Base-by-base conservation (phyloP, 53 echinoderm and acorn worm genomes). In the Patiria pectinifera region DNA sequence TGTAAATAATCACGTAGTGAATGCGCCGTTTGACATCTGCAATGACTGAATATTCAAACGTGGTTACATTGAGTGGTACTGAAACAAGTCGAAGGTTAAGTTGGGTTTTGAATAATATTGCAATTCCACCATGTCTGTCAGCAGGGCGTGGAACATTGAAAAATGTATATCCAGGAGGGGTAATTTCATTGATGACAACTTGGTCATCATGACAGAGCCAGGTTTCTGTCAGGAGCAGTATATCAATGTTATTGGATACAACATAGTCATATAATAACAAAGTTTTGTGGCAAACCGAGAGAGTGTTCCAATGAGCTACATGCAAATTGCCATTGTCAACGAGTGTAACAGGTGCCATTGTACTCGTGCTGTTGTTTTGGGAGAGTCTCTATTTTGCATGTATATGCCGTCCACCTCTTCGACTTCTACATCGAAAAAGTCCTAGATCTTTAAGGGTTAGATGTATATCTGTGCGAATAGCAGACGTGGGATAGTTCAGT, bases 181-280 rank as follows among this genome's bases (percentile, higher is more conserved):
- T 35, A 35, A 35, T 35, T 35, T 35, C 35, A 35, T 35, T 35
- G 35, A 35, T 35, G 35, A 35, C 43, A 35, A 79, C 89, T 44
- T 78, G 78, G 60, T 89, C 89, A 43, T 89, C 89, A 12, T 25
- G 11, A 15, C 89, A 25, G 10, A 89, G 35, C 89, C 89, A 89
- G 23, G 89, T 89, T 63, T 89, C 78, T 19, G 89, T 78, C 9
- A 89, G 80, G 62, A 89, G 78, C 78, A 89, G 78, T 5, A 89
- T 78, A 26, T 89, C 89, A 48, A 61, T 89, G 62, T 80, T 21
- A 80, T 89, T 58, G 9, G 78, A 60, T 12, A 78, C 8, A 12
- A 89, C 76, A 79, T 78, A 78, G 62, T 89, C 89, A 62, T 14
- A 78, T n/a, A 89, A 0, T 6, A 89, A 16, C 46, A 80, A 45